Evolutionary conservation across 1,140 invertebrate species (phyloP), one percentile per base, ranked within the genome.

Genomic region (Periplaneta americana): DNA sequence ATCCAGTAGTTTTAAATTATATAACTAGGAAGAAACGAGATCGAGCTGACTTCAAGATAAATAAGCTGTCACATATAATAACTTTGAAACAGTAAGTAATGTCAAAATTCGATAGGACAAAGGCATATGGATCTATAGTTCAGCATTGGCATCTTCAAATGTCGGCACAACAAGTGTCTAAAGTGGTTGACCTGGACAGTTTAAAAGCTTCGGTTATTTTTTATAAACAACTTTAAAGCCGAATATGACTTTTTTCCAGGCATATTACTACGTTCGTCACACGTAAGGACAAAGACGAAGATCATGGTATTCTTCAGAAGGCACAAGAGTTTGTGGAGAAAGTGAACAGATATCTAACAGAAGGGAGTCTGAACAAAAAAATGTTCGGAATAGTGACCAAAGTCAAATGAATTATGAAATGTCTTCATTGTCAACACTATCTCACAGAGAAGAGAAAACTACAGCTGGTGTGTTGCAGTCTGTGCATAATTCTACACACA

Each of bases 161-260:
- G 78, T 79, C 9, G 34, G 10, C 9, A 79, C 78, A 37, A 79
- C 34, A 79, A 79, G 13, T 36, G 35, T 79, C 34, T 79, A 79
- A 79, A 79, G 78, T 6, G 35, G 78, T 79, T 79, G 35, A 39
- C 78, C 78, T 35, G 39, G 78, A 79, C 78, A 79, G 39, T 79
- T 36, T 79, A 34, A 79, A 34, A 74, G 74, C 74, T 74, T 74
- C n/a, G 74, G 32, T 74, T 74, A n/a, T n/a, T 31, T 74, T 74
- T 74, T 74, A 78, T 34, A 28, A 78, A 78, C 33, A 78, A 78
- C 32, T 10, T 78, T 13, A 13, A 78, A 34, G 76, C 33, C 35
- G n/a, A 74, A 74, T 74, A 31, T 74, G 74, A 9, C 74, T 28
- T 78, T 78, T 37, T 28, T 37, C 33, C 33, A 34, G 33, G 33